Evolutionary conservation across 2,888 invertebrate species (phyloP), one percentile per base, ranked within the genome.

Genomic region (Acronicta psi): DNA sequence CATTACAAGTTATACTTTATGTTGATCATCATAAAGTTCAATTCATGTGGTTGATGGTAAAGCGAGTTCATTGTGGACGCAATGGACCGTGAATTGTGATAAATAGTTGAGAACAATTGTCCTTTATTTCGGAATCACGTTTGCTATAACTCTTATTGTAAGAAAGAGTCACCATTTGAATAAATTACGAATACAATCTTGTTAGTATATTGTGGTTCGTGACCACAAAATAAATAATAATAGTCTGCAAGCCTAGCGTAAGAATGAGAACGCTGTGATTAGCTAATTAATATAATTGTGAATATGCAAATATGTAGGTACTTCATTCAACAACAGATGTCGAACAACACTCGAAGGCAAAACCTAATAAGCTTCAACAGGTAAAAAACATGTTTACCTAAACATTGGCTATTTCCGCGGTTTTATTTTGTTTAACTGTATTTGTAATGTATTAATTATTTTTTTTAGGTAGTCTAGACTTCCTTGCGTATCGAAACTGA

Each of bases 51-150:
- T 62, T 64, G 64, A 62, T n/a, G 37, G 34, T 23, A 50, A 62
- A 43, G 53, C 46, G 45, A 65, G 65, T 47, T 68, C 53, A 65
- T 57, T 63, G 53, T 67, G 47, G 59, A 63, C 40, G 62, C 65
- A 70, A 62, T 75, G 71, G 77, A 82, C 74, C 70, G 69, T 80
- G 80, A 74, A 81, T 76, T 66, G 76, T 82, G 82, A 87, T 83
- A 84, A 86, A 84, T 82, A 78, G 75, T 75, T 65, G 65, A 75
- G 74, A 82, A 90, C 84, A 89, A 84, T 85, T 68, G 77, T 63
- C 77, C 79, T 84, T 85, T 88, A 84, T 87, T 85, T 79, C 62
- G 69, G 80, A 85, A 83, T 85, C 83, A 84, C 79, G 81, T 82
- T 85, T 76, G 69, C 69, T 78, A 77, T 74, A 78, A 82, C 73